These are phyloP conservation scores for Phocides pigmalion DNA, from an alignment of 1,140 invertebrate genomes.

Conservation along the genomic window DNA sequence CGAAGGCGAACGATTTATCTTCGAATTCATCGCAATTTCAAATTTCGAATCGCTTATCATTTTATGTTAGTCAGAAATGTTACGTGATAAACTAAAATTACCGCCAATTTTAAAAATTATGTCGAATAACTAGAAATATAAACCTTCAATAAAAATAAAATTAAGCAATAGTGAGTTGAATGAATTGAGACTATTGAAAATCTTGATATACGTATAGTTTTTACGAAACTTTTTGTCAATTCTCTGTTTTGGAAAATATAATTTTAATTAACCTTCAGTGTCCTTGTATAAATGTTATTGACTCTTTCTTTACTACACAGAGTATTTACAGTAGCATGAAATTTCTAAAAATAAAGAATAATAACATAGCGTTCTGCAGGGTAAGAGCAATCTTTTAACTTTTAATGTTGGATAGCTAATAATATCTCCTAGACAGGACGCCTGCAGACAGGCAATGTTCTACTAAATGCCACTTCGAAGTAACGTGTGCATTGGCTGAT, in stretches of 20 bases:
- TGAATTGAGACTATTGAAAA: no score
- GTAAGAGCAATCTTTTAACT: conserved; percentile 30
- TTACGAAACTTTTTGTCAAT: not conserved
- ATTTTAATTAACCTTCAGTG: no score
- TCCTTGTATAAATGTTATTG: not conserved
- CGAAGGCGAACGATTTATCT: conserved; percentile 52
- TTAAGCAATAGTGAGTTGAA: not conserved
- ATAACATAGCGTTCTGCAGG: conserved; percentile 1
- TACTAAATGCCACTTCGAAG: conserved; percentile 64
- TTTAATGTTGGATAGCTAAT: conserved; percentile 37
- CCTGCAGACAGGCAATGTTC: conserved; percentile 68
- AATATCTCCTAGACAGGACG: conserved; percentile 44
- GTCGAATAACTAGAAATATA: not conserved
- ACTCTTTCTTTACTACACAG: not conserved
- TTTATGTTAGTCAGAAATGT: conserved; percentile 37
- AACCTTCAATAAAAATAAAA: not conserved
- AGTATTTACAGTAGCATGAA: not conserved
- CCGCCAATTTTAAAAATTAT: conserved; percentile 8
- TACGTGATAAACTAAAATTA: conserved; percentile 28
- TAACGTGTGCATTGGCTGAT: conserved; percentile 55
- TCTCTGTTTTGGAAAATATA: not conserved
- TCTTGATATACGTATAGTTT: no score
- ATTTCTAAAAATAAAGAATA: conserved; percentile 10
- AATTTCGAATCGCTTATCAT: conserved; percentile 29
- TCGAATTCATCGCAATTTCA: conserved; percentile 30